Conservation (phyloP, 1,140 invertebrate genomes). For the Belonocnema kinseyi region DNA sequence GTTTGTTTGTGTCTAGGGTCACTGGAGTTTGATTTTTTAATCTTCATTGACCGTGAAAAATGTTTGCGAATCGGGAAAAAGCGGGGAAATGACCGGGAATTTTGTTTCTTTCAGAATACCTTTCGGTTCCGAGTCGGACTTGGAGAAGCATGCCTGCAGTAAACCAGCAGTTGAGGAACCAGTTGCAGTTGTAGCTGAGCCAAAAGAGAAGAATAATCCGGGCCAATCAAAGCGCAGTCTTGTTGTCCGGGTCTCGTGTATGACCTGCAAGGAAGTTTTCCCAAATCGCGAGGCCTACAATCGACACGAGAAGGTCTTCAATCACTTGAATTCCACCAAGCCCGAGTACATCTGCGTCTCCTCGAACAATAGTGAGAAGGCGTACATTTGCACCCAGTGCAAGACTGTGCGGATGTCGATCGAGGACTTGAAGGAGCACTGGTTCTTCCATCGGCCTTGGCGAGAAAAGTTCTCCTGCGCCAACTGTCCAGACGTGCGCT, state of each 20-base stretch:
- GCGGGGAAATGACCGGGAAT: too few species aligned
- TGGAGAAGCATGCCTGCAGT: conserved; percentile 47
- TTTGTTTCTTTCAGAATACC: conserved; percentile 40
- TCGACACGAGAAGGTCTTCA: conserved; percentile 42
- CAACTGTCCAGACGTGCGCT: conserved; percentile 29
- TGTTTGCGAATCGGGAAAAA: too few species aligned
- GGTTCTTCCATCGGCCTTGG: conserved; percentile 48
- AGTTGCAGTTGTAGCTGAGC: neutral
- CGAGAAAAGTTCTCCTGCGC: conserved; percentile 48
- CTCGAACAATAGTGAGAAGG: conserved; percentile 27
- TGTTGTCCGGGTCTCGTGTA: conserved; percentile 41
- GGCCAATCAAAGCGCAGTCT: neutral
- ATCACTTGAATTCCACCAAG: conserved; percentile 41
- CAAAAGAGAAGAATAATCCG: too few species aligned
- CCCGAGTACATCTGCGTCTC: conserved; percentile 44
- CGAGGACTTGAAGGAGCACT: conserved; percentile 55
- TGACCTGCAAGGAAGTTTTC: conserved; percentile 39
- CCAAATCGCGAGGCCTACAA: conserved; percentile 45
- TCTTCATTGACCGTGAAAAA: too few species aligned
- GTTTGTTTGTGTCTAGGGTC: too few species aligned
- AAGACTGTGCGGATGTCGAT: conserved; percentile 33
- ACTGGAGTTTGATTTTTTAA: too few species aligned
- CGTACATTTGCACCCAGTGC: conserved; percentile 59
- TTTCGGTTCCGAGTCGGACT: conserved; percentile 49
- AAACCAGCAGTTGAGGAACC: neutral